Conservation (phyloP, 2,113 vertebrate species). For the Copsychus sechellarum region DNA sequence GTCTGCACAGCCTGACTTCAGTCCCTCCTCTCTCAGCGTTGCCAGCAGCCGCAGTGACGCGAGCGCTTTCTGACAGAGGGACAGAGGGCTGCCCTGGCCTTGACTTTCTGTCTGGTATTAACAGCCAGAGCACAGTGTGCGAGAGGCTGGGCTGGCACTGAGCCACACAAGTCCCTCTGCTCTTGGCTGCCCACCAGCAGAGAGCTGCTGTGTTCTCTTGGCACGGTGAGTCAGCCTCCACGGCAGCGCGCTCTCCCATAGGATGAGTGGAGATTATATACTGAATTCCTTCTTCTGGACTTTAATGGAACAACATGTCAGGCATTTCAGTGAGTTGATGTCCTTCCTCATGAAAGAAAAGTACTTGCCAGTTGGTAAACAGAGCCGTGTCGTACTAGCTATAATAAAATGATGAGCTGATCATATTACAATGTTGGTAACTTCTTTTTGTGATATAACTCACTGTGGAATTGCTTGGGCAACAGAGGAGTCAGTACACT, state of each 20-base stretch:
- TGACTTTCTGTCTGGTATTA: background rate
- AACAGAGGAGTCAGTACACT: background rate
- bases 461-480: background rate
- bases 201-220: background rate
- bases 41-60: background rate
- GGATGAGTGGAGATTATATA: background rate
- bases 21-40: background rate
- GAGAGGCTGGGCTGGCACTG: rapidly evolving
- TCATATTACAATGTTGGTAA: background rate
- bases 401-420: background rate
- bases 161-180: background rate
- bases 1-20: background rate
- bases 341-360: background rate
- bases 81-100: background rate
- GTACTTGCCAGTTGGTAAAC: background rate
- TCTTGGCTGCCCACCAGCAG: background rate
- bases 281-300: background rate
- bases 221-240: rapidly evolving
- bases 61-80: background rate
- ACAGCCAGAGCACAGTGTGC: background rate
- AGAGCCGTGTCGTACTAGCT: background rate
- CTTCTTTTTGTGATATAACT: background rate
- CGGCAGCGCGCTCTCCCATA: background rate
- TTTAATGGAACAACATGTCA: background rate
- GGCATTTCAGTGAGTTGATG: background rate